Conservation (phyloP, 2,888 invertebrate species). For the Stratiomys singularior region DNA sequence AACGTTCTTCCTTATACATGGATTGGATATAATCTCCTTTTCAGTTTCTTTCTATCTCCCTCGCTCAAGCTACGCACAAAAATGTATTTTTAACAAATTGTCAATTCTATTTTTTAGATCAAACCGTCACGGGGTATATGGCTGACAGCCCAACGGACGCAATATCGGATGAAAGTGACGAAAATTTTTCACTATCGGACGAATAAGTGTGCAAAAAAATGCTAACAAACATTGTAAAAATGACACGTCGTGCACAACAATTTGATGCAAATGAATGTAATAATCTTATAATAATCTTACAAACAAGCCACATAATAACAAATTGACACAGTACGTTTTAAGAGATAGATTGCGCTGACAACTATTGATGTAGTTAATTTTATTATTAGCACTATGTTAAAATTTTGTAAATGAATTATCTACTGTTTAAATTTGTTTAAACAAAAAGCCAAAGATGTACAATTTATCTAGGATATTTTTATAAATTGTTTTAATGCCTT, state of each 20-base stretch:
- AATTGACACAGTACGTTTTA: background rate
- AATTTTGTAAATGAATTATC: slow-evolving; percentile 23
- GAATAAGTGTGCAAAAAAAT: background rate
- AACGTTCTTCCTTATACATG: slow-evolving; percentile 14
- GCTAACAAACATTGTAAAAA: background rate
- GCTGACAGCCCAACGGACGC: slow-evolving; percentile 55
- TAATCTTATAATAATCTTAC: background rate
- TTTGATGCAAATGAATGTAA: slow-evolving; percentile 10
- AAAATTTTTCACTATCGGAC: slow-evolving; percentile 46
- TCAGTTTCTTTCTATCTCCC: slow-evolving; percentile 58
- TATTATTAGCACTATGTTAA: slow-evolving; percentile 10
- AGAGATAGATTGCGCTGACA: background rate
- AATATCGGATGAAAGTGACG: slow-evolving; percentile 52
- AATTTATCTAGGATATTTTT: slow-evolving; percentile 51
- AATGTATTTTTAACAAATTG: no score
- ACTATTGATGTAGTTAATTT: no score
- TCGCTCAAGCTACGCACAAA: background rate
- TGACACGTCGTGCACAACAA: background rate
- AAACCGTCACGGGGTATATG: slow-evolving; percentile 56
- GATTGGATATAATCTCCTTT: slow-evolving; percentile 57
- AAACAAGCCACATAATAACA: slow-evolving; percentile 1
- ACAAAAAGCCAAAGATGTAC: slow-evolving; percentile 56
- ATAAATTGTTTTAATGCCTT: slow-evolving; percentile 41
- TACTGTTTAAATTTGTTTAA: slow-evolving; percentile 36
- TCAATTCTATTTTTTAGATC: slow-evolving; percentile 55